A percentile compares a stretch with the other conserved stretches of the same genome.
These are phyloP conservation scores for Plotosus lineatus DNA, from an alignment of 2,113 vertebrate species.

Conservation along the genomic window DNA sequence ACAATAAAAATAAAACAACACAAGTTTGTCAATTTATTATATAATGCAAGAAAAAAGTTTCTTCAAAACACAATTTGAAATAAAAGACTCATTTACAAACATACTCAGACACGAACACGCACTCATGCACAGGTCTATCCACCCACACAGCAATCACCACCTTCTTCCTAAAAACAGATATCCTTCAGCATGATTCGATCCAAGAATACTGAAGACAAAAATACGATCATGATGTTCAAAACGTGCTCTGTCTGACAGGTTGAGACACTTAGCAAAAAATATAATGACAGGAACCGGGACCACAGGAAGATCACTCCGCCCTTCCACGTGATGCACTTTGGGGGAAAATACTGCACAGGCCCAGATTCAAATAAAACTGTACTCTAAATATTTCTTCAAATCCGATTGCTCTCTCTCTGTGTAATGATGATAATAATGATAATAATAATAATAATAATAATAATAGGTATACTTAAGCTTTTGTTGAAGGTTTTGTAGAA, in stretches of 20 bases:
- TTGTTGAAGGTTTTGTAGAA: no score
- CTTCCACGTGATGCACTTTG: background rate
- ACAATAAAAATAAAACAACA: background rate
- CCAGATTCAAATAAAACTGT: background rate
- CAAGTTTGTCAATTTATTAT: slow-evolving; percentile 6
- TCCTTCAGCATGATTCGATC: background rate
- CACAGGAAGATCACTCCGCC: background rate
- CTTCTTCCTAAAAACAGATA: background rate
- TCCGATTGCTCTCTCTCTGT: background rate
- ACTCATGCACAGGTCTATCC: background rate
- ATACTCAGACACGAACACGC: background rate
- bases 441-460: no score
- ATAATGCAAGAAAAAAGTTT: slow-evolving; percentile 12
- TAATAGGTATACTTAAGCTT: no score
- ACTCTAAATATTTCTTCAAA: background rate
- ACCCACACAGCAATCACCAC: background rate
- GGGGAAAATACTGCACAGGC: background rate
- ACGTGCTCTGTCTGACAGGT: background rate
- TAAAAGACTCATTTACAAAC: background rate
- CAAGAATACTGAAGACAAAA: background rate
- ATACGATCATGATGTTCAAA: background rate
- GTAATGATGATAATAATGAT: no score
- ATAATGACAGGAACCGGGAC: background rate
- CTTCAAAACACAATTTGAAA: background rate
- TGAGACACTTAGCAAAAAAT: background rate